Evolutionary conservation across 2,113 vertebrate genomes (phyloP).

Genomic region (Microcebus tavaratra): DNA sequence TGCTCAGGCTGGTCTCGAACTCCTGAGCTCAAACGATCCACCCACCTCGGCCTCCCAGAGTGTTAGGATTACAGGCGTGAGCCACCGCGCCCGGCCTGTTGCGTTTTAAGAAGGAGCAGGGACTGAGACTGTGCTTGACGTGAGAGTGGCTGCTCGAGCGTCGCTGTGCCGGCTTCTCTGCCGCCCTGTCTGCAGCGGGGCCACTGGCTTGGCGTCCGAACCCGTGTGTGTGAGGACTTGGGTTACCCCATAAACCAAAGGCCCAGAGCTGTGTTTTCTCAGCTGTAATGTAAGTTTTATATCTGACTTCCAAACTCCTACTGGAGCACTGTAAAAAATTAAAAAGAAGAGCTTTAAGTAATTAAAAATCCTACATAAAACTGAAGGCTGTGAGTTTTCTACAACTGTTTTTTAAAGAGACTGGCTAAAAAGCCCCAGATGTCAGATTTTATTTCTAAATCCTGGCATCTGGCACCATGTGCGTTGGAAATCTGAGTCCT

Average conservation of each 20-base stretch:
- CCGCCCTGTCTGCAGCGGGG: constrained; percentile 71
- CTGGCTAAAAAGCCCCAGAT: constrained; percentile 89
- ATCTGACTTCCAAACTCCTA: constrained; percentile 86
- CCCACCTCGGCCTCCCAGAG: too few species aligned
- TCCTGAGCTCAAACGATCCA: too few species aligned
- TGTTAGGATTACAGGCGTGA: too few species aligned
- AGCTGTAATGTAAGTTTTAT: constrained; percentile 93
- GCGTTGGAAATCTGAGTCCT: constrained; percentile 87
- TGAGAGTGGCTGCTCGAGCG: constrained; percentile 73
- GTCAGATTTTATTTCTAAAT: constrained; percentile 89
- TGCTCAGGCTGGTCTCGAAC: too few species aligned
- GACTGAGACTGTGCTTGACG: constrained; percentile 84
- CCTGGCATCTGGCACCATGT: constrained; percentile 88
- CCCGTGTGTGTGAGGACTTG: constrained; percentile 89
- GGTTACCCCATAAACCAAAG: constrained; percentile 90
- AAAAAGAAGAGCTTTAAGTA: constrained; percentile 87
- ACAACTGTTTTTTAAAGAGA: constrained; percentile 87
- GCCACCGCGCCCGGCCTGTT: background rate
- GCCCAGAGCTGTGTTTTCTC: constrained; percentile 92
- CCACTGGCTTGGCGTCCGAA: constrained; percentile 87
- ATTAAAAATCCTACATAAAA: constrained; percentile 88
- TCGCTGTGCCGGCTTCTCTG: background rate
- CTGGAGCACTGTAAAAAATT: constrained; percentile 87
- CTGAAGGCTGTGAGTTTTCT: constrained; percentile 84
- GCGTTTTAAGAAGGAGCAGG: constrained; percentile 79